Base-by-base conservation (phyloP, 2,888 invertebrate species). In the Torymus aiolomorphi region DNA sequence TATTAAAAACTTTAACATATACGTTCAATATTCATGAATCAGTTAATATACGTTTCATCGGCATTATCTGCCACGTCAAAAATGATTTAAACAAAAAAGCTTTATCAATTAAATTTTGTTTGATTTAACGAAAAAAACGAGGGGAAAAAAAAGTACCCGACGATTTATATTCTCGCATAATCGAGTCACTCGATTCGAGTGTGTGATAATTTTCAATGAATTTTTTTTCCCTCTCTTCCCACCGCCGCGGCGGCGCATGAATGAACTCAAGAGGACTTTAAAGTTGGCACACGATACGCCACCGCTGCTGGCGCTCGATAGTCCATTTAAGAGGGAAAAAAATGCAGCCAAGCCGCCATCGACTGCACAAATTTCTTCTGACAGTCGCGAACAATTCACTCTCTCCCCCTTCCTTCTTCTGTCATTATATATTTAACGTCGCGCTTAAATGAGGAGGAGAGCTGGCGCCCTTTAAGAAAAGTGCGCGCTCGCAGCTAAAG, bases 271-370 rank as follows among this genome's bases (percentile, higher is more conserved):
- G 63, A 24, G 57, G 52, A 52, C 56, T 71, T 75, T 75, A 59
- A 59, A 79, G 51, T 69, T 78, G 66, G 74, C 74, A 78, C 73
- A 78, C 73, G 78, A 75, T 56, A 59, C 57, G 31, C 49, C 24
- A 65, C 1, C 42, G 42, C 42, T 42, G 42, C 42, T 42, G 42
- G 42, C 42, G 54, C 24, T 61, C 66, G 76, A 72, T 70, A 65
- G 56, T 69, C 69, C 14, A 31, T 78, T 73, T 67, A 67, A 62
- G 49, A 59, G 65, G 18, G 24, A 16, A 57, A 74, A 57, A 74
- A 65, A 63, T 66, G 56, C 61, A 61, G 65, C 24, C 51, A 24
- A 57, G 51, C 65, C 51, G 51, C 65, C 51, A 31, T n/a, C 59
- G 59, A 59, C 59, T 42, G 72, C 59, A 66, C 16, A 72, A 72